Evolutionary conservation across 2,888 invertebrate genomes (phyloP), one percentile per base, ranked within the genome.

Genomic region (Drepanosiphum platanoidis): DNA sequence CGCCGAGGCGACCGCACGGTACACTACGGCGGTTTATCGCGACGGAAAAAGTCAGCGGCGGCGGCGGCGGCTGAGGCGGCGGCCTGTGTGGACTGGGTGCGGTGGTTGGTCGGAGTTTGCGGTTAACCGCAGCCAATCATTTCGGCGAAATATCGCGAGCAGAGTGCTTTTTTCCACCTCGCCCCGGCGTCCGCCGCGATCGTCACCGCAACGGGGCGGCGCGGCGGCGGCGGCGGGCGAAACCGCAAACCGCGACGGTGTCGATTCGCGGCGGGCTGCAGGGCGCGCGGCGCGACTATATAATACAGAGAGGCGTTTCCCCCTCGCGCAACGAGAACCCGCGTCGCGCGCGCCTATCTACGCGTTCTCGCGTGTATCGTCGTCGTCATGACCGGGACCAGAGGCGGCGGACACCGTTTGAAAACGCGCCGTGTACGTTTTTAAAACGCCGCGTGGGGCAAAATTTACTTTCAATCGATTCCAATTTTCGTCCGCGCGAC

Each of bases 121-220:
- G 84, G 84, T 84, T 84, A 68, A 84, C 84, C 84, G 84, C 84
- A 84, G 84, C 84, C 84, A 84, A 84, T 84, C 84, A 84, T 84
- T 84, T 84, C 32, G 84, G 66, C 84, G 75, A 84, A 77, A 77
- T 83, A 83, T 83, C 83, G 74, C 64, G 75, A 46, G 79, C 22
- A 30, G 34, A 74, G 82, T 64, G 83, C 83, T 75, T 84, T 84
- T 84, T 84, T 84, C 75, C 84, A 27, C 83, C 74, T 46, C 18
- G 42, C 70, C 80, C 18, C 11, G 34, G 13, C 36, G 22, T 7
- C 13, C 58, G 52, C 70, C 52, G 27, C 66, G 46, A 64, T 52
- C 83, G 83, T 42, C 42, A 84, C 75, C 83, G 36, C 74, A 52
- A 46, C 74, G 30, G 30, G 71, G 36, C 27, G 27, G 77, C 32